A percentile compares a stretch with the other conserved stretches of the same genome.
Evolutionary conservation across 2,797 vertebrate species (phyloP).

Genomic region (Peromyscus attwateri): DNA sequence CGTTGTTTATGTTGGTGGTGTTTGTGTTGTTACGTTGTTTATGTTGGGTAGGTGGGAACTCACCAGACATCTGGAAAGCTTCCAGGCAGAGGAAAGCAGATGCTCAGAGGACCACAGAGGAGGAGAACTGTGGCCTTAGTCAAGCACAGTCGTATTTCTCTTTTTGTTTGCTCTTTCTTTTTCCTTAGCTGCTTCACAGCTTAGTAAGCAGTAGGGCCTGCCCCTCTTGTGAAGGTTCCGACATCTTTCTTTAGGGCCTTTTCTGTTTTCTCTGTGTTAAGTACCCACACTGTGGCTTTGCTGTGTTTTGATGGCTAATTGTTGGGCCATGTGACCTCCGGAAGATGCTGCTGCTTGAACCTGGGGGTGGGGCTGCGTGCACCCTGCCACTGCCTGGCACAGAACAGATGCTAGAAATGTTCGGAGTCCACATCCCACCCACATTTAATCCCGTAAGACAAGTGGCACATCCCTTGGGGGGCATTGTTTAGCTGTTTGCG

Average conservation of each 20-base stretch:
- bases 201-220: not conserved
- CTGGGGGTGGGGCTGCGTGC: too few species aligned
- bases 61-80: not conserved
- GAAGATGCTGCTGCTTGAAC: not conserved
- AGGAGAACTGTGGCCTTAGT: not conserved
- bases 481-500: rapidly evolving
- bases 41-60: not conserved
- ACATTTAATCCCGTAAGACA: not conserved
- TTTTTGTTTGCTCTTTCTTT: not conserved
- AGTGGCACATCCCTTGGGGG: not conserved
- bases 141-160: not conserved
- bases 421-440: not conserved
- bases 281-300: not conserved
- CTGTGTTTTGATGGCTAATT: not conserved
- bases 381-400: not conserved
- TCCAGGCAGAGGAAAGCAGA: not conserved
- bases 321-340: not conserved
- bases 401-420: not conserved
- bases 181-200: not conserved
- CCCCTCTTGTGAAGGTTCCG: not conserved
- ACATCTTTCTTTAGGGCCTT: not conserved
- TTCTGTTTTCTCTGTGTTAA: not conserved
- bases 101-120: not conserved
- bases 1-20: not conserved
- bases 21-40: too few species aligned